Evolutionary conservation across 35 echinoderm and acorn worm genomes (phyloP), one percentile per base, ranked within the genome.

Genomic region (Ptychodera flava): DNA sequence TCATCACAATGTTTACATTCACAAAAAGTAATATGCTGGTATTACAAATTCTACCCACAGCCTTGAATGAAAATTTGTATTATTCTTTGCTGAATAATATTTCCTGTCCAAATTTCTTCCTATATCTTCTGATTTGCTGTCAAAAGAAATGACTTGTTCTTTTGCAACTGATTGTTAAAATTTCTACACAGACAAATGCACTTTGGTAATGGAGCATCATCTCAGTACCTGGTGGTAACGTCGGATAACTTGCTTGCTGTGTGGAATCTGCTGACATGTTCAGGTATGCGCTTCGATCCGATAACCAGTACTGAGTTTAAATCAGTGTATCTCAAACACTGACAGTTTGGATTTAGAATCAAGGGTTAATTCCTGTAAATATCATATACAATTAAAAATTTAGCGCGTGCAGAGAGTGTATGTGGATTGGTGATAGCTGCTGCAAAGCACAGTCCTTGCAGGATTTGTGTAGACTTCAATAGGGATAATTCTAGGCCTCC

Each of bases 231-330:
- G 29, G 81, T 93, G 35, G 92, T 76, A 30, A 78, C 88, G 34
- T 90, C 94, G 45, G 82, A 85, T 16, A 85, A 81, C 34, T 87
- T 75, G 30, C 29, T 97, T 16, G 90, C 84, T 76, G 88, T 92
- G 14, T 97, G 94, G 94, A 93, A 93, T 45, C 86, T 97, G 14
- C 78, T 97, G 6, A 93, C 91, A 16, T 97, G 94, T 78, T 83
- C 82, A 78, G 89, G 94, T 97, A 80, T 52, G 89, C 80, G 0
- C 15, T 33, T 33, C 28, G 15, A 15, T 77, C n/a, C 15, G 15
- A n/a, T 15, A 79, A 1, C 32, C 6, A 30, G 1, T 10, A 6
- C 29, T 30, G 29, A 79, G 1, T 30, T 30, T 10, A 10, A 31
- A 79, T 79, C 27, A 79, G 29, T 10, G 29, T 79, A 79, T 28